Base-by-base conservation (phyloP, 2,113 vertebrate genomes). In the Capreolus pygargus region DNA sequence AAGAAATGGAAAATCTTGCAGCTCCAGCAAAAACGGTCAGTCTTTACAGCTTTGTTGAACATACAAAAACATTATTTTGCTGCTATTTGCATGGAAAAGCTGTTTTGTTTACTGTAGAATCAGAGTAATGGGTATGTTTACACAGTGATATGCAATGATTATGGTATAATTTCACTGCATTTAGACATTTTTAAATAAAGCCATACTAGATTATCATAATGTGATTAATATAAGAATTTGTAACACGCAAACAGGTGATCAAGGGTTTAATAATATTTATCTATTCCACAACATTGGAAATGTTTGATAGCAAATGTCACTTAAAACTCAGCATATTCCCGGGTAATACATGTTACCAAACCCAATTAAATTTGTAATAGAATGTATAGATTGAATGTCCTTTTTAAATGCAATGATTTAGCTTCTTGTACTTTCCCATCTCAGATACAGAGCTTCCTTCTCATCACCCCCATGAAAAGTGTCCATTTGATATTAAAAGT, bases 1-100 rank as follows among this genome's bases (percentile, higher is more conserved):
- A 99, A 99, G 99, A 99, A 99, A 99, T 99, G 99, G 99, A 99
- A 99, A 99, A 99, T 91, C 99, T 99, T 96, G 99, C 99, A 85
- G 99, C 99, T 98, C 99, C 99, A 95, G 99, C 99, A 97, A 99
- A 99, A 99, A 99, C 99, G 99, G 99, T 99, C 98, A 99, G 99
- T 99, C 96, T 90, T 97, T 76, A 84, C 2, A 7, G 16, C 95
- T 97, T 93, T 96, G 21, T 94, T 95, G 86, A 36, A 91, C 36
- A 57, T 39, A 17, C 78, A 61, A 45, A 76, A 92, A 52, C 61
- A 21, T 83, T 36, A 57, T 47, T 86, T 89, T 60, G 45, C 50
- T 95, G 14, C 58, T 84, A 10, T 57, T 83, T 84, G 47, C 30
- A 87, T 91, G 21, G 74, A 61, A 47, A 70, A 55, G 16, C 82